Conservation (phyloP, 2,888 invertebrate genomes). For the Drosophila austrosaltans region DNA sequence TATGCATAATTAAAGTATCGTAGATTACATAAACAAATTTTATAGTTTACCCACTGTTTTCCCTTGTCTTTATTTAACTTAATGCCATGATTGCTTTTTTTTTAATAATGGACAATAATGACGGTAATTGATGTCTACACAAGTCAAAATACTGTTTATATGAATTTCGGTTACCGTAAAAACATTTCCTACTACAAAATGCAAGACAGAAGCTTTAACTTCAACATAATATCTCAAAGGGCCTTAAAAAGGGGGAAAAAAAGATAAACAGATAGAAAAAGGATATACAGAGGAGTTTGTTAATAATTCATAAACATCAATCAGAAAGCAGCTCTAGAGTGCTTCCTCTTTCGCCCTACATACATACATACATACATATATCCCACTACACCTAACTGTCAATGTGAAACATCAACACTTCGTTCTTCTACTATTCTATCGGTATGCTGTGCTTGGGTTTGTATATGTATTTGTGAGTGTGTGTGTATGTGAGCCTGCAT, state of each 20-base stretch:
- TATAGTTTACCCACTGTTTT: no score
- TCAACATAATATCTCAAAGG: not conserved
- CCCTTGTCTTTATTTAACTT: no score
- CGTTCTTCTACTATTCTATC: not conserved
- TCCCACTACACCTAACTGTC: not conserved
- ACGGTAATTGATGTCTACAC: no score
- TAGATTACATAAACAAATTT: no score
- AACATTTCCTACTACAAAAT: not conserved
- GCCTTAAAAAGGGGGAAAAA: not conserved
- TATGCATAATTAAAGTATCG: not conserved
- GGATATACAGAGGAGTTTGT: conserved; percentile 18
- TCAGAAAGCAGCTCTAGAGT: conserved; percentile 44
- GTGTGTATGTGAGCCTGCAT: conserved; percentile 31
- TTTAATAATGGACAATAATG: no score
- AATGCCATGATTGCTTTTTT: not conserved
- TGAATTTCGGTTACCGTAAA: not conserved
- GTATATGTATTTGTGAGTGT: conserved; percentile 15
- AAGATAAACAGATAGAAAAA: not conserved
- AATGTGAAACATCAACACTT: conserved; percentile 19
- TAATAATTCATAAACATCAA: conserved; percentile 78
- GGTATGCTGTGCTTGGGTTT: not conserved
- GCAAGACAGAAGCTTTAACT: not conserved
- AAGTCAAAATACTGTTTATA: not conserved
- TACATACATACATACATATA: not conserved
- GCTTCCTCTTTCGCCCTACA: not conserved